Evolutionary conservation across 2,113 vertebrate genomes (phyloP).

Genomic region (Melanerpes formicivorus): DNA sequence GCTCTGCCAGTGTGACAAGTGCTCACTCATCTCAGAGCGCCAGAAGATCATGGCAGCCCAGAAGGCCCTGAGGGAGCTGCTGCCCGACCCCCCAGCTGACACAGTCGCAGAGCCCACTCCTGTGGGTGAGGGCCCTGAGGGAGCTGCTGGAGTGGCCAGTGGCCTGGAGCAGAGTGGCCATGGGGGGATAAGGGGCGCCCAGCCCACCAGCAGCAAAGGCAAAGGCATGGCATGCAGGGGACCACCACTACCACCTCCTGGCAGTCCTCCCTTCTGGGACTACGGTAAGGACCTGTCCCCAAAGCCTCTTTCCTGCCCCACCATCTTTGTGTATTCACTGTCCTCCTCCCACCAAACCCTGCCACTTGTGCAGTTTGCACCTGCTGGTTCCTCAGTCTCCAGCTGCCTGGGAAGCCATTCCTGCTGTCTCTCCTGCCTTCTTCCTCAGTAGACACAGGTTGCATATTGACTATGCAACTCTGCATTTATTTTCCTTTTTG

Average conservation of each 20-base stretch:
- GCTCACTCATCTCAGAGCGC: constrained; percentile 80
- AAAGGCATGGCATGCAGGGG: background rate
- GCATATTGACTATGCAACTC: background rate
- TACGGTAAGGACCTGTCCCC: constrained; percentile 42
- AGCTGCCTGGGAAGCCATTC: background rate
- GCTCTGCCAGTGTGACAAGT: constrained; percentile 83
- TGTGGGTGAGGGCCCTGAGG: background rate
- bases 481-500: background rate
- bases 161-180: background rate
- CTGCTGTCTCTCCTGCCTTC: background rate
- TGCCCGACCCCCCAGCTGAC: background rate
- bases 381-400: background rate
- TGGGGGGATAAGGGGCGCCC: background rate
- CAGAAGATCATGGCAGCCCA: constrained; percentile 84
- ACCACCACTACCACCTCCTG: background rate
- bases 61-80: constrained; percentile 72
- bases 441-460: background rate
- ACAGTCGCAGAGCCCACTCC: background rate
- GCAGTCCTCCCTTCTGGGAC: constrained; percentile 39
- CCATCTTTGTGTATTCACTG: background rate
- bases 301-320: background rate
- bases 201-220: background rate
- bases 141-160: rapidly evolving
- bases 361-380: background rate
- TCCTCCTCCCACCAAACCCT: background rate